Base-by-base conservation (phyloP, 1,140 invertebrate genomes). In the Brachionus rubens region DNA sequence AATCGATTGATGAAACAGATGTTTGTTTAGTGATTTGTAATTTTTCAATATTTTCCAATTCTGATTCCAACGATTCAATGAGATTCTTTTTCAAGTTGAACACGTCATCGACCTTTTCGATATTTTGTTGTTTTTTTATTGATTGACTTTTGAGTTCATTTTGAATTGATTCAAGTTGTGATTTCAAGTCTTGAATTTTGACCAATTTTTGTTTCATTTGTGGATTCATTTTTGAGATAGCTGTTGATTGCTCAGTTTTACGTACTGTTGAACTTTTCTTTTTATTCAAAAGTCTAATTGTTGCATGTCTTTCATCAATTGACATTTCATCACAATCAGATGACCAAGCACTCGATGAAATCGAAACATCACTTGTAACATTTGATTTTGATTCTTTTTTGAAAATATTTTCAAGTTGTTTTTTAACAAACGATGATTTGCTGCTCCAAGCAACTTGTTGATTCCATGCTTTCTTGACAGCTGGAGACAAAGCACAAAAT, bases 401-500 rank as follows among this genome's bases (percentile, higher is more conserved):
- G 43, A 46, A 46, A 46, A 46, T 3, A 46, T 7, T 36, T 43
- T 65, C 41, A 14, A 65, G 41, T 65, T 65, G 59, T 19, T 65
- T 65, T 46, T 36, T 65, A 21, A 65, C 40, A 65, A 65, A 65
- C 12, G 59, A 65, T 30, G 36, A 46, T 41, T 65, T 65, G 7
- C 9, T 19, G 43, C 43, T 65, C 36, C 21, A 21, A 21, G 59
- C 10, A 16, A n/a, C 33, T 40, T 72, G 46, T 54, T n/a, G 43
- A 19, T 70, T 47, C 41, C 65, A 70, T 24, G 65, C 46, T 46
- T 70, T 70, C 9, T 19, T 10, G 28, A 72, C 43, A 10, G 3
- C n/a, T 36, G 68, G 68, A 33, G 68, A 72, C n/a, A 72, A 30
- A 28, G 68, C 24, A 41, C 68, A 72, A 5, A 72, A 52, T 33